Evolutionary conservation across 1,140 invertebrate species (phyloP), one percentile per base, ranked within the genome.

Genomic region (Hycleus cichorii): DNA sequence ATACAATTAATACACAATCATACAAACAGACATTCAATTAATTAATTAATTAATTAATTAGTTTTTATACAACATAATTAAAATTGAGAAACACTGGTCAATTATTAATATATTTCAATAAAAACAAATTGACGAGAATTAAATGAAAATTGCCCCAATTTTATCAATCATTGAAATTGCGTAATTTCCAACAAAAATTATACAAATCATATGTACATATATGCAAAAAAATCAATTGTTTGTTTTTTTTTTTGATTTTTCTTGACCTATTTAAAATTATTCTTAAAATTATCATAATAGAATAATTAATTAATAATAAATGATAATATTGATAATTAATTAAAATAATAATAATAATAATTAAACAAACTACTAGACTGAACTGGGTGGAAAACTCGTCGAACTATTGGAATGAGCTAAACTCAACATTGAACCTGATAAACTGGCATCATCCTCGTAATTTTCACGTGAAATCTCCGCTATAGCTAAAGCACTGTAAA

Each of bases 351-450:
- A 12, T 12, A 12, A 18, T 18, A 18, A 18, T 18, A 18, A 18
- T 18, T 18, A 9, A 24, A 24, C n/a, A 44, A 44, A 24, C 9
- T 44, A 57, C 80, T 88, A 89, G 74, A 90, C 86, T 77, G 87
- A 89, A 75, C 87, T 87, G 72, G 88, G 87, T 69, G 88, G 88
- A 76, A 91, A 90, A 76, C 87, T 89, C 69, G 88, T 89, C 62
- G 89, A 92, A 77, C 90, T 93, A 83, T 93, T 93, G 81, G 90
- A 93, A 79, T 92, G 90, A 62, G 90, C 91, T 74, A 96, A 81
- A 78, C 91, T 95, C 69, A 96, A 83, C 88, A 95, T 91, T 62
- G 91, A 95, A 64, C 93, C 94, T 42, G 91, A 93, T 57, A 95
- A 81, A 72, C 90, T 93, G 70, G 88, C 85, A 75, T 95, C 92